phyloP scores from a whole-genome alignment of 2,113 vertebrate genomes.

The Ceratotherium simum region DNA sequence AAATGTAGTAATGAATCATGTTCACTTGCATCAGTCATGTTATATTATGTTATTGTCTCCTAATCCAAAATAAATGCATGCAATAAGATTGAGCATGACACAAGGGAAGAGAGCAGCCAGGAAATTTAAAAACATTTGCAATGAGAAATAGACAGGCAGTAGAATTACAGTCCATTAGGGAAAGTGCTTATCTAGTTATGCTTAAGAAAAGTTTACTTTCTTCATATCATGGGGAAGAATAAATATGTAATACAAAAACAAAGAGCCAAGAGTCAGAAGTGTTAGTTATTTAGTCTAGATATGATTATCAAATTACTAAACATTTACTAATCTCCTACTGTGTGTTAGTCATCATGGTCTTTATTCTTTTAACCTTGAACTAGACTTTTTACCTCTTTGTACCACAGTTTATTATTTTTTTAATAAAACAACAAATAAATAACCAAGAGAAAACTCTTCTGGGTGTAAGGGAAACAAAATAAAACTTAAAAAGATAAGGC shows the following conservation, averaged over 20 bases:
- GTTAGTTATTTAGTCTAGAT: background rate
- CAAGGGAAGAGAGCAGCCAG: background rate
- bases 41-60: conserved; percentile 39
- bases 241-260: background rate
- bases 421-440: background rate
- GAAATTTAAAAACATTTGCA: conserved; percentile 15
- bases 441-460: background rate
- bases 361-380: background rate
- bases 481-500: background rate
- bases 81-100: conserved; percentile 33
- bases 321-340: background rate
- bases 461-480: background rate
- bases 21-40: conserved; percentile 57
- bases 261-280: background rate
- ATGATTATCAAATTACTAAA: background rate
- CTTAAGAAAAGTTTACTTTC: conserved; percentile 42
- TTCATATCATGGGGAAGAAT: background rate
- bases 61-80: conserved; percentile 47
- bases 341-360: background rate
- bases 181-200: conserved; percentile 6
- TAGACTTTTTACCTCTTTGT: background rate
- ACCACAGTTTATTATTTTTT: background rate
- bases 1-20: conserved; percentile 62
- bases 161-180: background rate
- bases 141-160: background rate